Conservation (phyloP, 1,140 invertebrate genomes). For the Leptinotarsa lineolata region DNA sequence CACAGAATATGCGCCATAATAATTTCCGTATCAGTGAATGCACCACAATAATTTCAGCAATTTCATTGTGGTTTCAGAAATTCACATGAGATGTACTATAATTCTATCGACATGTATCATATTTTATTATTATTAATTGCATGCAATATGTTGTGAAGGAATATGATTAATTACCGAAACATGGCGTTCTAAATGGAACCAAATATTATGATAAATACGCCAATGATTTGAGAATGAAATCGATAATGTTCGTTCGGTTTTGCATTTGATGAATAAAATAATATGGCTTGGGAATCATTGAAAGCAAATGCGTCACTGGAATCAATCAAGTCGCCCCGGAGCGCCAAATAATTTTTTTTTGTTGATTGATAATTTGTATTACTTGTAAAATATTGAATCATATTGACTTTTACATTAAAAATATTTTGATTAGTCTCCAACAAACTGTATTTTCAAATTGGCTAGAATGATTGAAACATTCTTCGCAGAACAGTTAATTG, state of each 20-base stretch:
- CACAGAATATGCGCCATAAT: too few relatives aligned
- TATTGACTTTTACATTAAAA: too few relatives aligned
- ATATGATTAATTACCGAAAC: constrained; percentile 3
- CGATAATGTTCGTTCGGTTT: not conserved
- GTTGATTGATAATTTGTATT: too few relatives aligned
- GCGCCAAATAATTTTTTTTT: too few relatives aligned
- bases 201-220: not conserved
- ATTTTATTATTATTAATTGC: not conserved
- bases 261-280: not conserved
- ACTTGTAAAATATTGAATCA: too few relatives aligned
- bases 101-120: not conserved
- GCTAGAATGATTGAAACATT: too few relatives aligned
- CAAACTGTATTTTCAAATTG: too few relatives aligned
- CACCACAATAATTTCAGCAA: not conserved
- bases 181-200: not conserved
- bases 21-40: not conserved
- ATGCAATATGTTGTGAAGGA: constrained; percentile 2
- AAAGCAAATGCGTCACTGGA: too few relatives aligned
- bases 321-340: too few relatives aligned
- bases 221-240: not conserved
- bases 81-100: not conserved
- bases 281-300: too few relatives aligned
- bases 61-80: not conserved
- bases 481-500: too few relatives aligned
- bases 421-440: too few relatives aligned